A percentile compares a stretch with the other conserved stretches of the same genome.
These are phyloP conservation scores for Matsumurasca onukii DNA, from an alignment of 1,140 invertebrate species.

Conservation along the genomic window DNA sequence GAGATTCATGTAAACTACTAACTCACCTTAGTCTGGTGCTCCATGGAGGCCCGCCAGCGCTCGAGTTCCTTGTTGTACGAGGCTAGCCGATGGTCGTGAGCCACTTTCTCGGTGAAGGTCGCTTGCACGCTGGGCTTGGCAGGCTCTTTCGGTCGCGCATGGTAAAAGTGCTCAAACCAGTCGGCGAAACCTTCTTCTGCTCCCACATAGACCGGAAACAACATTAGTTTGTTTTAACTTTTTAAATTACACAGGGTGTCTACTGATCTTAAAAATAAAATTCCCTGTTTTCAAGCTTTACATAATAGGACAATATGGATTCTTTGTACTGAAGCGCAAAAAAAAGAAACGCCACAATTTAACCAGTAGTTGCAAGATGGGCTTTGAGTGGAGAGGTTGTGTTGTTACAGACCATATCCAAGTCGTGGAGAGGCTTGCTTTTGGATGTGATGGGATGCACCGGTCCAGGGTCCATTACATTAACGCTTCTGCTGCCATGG, in stretches of 20 bases:
- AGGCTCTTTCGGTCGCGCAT: slow-evolving; percentile 67
- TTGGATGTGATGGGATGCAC: slow-evolving; percentile 87
- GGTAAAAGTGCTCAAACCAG: slow-evolving; percentile 84
- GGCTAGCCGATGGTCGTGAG: slow-evolving; percentile 77
- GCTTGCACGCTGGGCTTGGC: slow-evolving; percentile 57
- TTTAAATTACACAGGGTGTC: too few relatives aligned
- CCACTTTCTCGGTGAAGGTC: slow-evolving; percentile 85
- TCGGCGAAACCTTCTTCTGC: slow-evolving; percentile 84
- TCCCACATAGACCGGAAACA: slow-evolving; percentile 57
- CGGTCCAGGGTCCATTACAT: slow-evolving; percentile 84
- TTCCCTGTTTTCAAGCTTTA: too few relatives aligned
- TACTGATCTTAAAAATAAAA: too few relatives aligned
- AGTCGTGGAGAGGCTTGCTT: slow-evolving; percentile 76
- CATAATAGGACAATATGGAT: too few relatives aligned
- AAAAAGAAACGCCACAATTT: too few relatives aligned
- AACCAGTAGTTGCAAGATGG: too few relatives aligned
- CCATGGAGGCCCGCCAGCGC: slow-evolving; percentile 70
- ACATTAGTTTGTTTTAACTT: too few relatives aligned
- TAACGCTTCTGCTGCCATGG: slow-evolving; percentile 56
- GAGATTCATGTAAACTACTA: too few relatives aligned
- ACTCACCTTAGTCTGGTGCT: slow-evolving; percentile 62
- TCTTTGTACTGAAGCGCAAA: too few relatives aligned
- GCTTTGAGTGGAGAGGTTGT: too few relatives aligned
- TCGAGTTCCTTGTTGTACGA: slow-evolving; percentile 74
- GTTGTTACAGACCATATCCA: slow-evolving; percentile 84